A percentile compares a stretch with the other conserved stretches of the same genome.
These are phyloP conservation scores for Marronus borbonicus DNA, from an alignment of 2,888 invertebrate genomes.

Conservation along the genomic window DNA sequence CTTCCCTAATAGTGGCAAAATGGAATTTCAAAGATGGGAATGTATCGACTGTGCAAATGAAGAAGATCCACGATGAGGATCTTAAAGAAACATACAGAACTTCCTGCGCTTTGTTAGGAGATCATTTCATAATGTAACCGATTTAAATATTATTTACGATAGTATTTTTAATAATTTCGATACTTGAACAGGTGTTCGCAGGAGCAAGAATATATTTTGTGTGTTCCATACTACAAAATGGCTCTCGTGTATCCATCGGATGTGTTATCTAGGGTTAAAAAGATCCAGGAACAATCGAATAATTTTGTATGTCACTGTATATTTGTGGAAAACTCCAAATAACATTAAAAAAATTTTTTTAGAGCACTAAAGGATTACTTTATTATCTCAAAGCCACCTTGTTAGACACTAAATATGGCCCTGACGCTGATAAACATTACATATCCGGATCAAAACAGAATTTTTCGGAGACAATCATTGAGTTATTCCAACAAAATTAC, in stretches of 20 bases:
- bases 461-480: conserved; percentile 69
- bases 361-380: conserved; percentile 67
- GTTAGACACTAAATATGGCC: conserved; percentile 68
- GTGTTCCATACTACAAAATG: conserved; percentile 74
- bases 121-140: conserved; percentile 73
- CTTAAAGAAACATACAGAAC: conserved; percentile 70
- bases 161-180: too few relatives aligned
- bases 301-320: conserved; percentile 59
- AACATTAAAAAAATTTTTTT: conserved; percentile 53
- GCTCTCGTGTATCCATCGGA: conserved; percentile 72
- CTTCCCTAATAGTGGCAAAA: conserved; percentile 68
- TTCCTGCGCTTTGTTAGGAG: conserved; percentile 74
- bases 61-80: conserved; percentile 66
- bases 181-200: conserved; percentile 60
- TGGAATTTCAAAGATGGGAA: conserved; percentile 66
- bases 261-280: conserved; percentile 69
- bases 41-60: conserved; percentile 61
- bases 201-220: conserved; percentile 66
- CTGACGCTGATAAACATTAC: conserved; percentile 71
- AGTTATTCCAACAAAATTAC: conserved; percentile 68
- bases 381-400: conserved; percentile 67
- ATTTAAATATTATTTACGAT: not conserved
- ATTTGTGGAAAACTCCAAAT: too few relatives aligned
- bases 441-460: conserved; percentile 64
- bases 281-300: conserved; percentile 67